Percentiles rank a stretch among this genome's conserved stretches.
These are phyloP conservation scores for Dynastes maya DNA, from an alignment of 2,888 invertebrate genomes.

Conservation along the genomic window DNA sequence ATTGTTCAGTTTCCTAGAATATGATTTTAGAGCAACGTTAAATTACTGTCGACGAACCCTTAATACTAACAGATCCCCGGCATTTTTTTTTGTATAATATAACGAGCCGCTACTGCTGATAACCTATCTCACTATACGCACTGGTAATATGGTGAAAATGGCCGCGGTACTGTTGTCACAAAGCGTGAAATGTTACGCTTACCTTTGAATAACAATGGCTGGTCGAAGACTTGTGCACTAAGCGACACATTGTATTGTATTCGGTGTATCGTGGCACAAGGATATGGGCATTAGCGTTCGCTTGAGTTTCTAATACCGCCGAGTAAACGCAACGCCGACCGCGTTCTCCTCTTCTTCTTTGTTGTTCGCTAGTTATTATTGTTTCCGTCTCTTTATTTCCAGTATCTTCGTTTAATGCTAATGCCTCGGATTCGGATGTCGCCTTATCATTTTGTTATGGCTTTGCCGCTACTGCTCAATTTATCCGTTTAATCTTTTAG, in stretches of 20 bases:
- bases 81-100: constrained; percentile 17
- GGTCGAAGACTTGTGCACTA: constrained; percentile 60
- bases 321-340: constrained; percentile 34
- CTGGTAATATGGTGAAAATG: constrained; percentile 63
- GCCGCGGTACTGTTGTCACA: constrained; percentile 67
- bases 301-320: constrained; percentile 47
- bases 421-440: constrained; percentile 27
- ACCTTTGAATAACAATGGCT: constrained; percentile 68
- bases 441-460: constrained; percentile 33
- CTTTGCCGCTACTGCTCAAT: constrained; percentile 24
- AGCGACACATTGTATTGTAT: constrained; percentile 61
- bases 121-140: constrained; percentile 32
- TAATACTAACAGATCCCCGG: background rate
- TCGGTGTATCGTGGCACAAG: constrained; percentile 56
- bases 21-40: too few relatives aligned
- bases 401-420: constrained; percentile 29
- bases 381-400: constrained; percentile 21
- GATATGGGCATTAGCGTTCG: constrained; percentile 58
- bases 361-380: constrained; percentile 9
- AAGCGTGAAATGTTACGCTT: constrained; percentile 69
- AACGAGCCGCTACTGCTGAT: constrained; percentile 35
- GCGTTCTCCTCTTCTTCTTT: constrained; percentile 15
- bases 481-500: constrained; percentile 32
- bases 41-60: too few relatives aligned
- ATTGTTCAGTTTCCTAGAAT: too few relatives aligned